Base-by-base conservation (phyloP, 2,888 invertebrate species). In the Altica lythri region DNA sequence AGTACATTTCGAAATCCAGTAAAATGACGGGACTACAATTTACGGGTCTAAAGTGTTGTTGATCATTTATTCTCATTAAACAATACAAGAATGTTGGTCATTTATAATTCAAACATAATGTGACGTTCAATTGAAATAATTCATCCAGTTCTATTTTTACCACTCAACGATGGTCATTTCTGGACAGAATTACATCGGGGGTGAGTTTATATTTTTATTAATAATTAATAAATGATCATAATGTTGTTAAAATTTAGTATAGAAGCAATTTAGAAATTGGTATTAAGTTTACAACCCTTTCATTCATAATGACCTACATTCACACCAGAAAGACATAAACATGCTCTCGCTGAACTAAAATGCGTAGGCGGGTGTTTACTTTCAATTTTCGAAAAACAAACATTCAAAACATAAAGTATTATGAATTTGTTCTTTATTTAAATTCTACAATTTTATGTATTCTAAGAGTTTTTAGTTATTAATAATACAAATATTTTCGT, bases 161-260 rank as follows among this genome's bases (percentile, higher is more conserved):
- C 14, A 43, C 56, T 62, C 52, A 47, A 69, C 68, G 68, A 64
- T 67, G 52, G 60, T 66, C 8, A 62, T 66, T 48, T 65, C 68
- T 34, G 66, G 64, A 44, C 59, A 66, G 43, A 61, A 53, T 55
- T 60, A 60, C 42, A 55, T 68, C 25, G 60, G 63, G 53, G 68
- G 68, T 69, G 56, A 67, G 64, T 61, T 34, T 51, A 25, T 35
- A 9, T 37, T 32, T n/a, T 9, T 10, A n/a, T 10, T 2, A 13
- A 18, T 13, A 4, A 25, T 30, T 40, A n/a, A 3, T 2, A 35
- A 34, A 16, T 22, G 5, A 8, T 22, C 2, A 22, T 19, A n/a
- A 9, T 1, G 25, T 2, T 30, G 6, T 25, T 18, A 1, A 2
- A 2, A 9, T 3, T 27, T 19, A n/a, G 10, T 6, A 29, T 27